Base-by-base conservation (phyloP, 2,888 invertebrate species). In the Tipula helvola region DNA sequence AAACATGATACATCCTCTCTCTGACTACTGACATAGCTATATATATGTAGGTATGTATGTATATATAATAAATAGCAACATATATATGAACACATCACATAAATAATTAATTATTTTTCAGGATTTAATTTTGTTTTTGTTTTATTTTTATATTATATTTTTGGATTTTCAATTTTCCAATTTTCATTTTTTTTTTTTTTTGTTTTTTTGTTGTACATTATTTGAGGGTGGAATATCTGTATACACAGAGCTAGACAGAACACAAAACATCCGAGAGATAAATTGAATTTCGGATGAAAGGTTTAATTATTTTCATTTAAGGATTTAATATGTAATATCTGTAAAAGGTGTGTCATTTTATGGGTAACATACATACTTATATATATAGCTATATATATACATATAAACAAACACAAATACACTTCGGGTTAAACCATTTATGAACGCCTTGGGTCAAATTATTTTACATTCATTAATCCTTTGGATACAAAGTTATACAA, bases 101-200 rank as follows among this genome's bases (percentile, higher is more conserved):
- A 71, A 71, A 71, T 71, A 71, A 71, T 71, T 71, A 71, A 71
- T 71, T 71, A 71, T 71, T 71, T 71, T 71, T 71, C 71, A 71
- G 71, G 10, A 71, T 71, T 52, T 7, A 52, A 52, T 52, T 52
- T 52, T 52, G 7, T 52, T 71, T 71, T 28, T 71, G 71, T 71
- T 71, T 71, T 71, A 28, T 52, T 52, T 52, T 52, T n/a, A 52
- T 52, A 52, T 52, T 52, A 52, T 71, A 71, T 71, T 71, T 71
- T 71, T 71, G 71, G 71, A 71, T 71, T 71, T 71, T 71, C 71
- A 71, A 71, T 71, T 71, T 71, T 71, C 71, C 71, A 28, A 71
- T 71, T 71, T 71, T 71, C 71, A 28, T 71, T 71, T 28, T 57
- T 18, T 28, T 28, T 28, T 18, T 28, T 71, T 28, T 18, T 71